Evolutionary conservation across 2,888 invertebrate species (phyloP).

Genomic region (Endotricha flammealis): DNA sequence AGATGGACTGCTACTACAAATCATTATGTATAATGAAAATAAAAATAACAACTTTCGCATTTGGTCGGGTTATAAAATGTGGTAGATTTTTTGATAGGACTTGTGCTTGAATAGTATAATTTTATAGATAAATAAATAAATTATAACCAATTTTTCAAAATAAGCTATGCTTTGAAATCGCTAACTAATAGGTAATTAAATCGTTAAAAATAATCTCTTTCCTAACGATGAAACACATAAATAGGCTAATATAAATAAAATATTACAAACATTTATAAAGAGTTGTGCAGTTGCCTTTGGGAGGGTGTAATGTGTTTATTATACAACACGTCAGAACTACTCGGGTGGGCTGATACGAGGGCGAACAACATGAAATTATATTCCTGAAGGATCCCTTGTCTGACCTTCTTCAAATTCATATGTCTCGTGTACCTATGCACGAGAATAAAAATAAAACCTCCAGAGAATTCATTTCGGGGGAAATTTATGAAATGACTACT

Average conservation of each 20-base stretch:
- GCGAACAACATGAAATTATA: slow-evolving; percentile 17
- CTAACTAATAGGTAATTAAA: too few species aligned
- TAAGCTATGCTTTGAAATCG: too few species aligned
- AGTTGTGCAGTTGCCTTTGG: not conserved
- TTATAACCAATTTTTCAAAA: too few species aligned
- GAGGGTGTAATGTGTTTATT: slow-evolving; percentile 25
- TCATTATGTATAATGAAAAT: too few species aligned
- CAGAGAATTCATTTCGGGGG: not conserved
- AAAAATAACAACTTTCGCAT: too few species aligned
- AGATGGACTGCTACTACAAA: too few species aligned
- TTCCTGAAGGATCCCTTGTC: slow-evolving; percentile 18
- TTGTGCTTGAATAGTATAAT: too few species aligned
- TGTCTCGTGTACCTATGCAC: slow-evolving; percentile 7
- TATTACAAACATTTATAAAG: not conserved
- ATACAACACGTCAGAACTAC: slow-evolving; percentile 15
- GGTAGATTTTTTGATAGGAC: too few species aligned
- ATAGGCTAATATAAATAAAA: slow-evolving; percentile 16
- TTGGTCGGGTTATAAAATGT: too few species aligned
- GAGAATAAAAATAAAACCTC: slow-evolving; percentile 1
- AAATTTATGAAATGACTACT: slow-evolving; percentile 12
- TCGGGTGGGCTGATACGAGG: slow-evolving; percentile 11
- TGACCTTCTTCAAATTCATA: slow-evolving; percentile 20
- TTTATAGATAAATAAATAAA: too few species aligned
- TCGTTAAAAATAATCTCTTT: too few species aligned
- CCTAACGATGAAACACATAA: not conserved